A percentile compares a stretch with the other conserved stretches of the same genome.
phyloP scores from a whole-genome alignment of 1,140 invertebrate species.

The Zaprionus nigranus region DNA sequence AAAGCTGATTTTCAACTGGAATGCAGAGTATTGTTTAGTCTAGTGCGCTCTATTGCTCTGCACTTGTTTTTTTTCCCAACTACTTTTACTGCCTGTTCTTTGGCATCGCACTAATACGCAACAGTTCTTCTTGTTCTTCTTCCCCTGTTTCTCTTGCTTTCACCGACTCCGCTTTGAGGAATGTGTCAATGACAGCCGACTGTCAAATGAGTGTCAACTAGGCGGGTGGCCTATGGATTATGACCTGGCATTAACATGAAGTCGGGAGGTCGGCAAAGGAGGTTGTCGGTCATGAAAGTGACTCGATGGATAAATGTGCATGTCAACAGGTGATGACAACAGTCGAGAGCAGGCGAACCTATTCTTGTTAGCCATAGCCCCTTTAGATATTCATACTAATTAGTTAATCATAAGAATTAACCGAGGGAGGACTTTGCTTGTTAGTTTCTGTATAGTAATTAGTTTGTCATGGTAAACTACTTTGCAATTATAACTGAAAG shows the following conservation, averaged over 20 bases:
- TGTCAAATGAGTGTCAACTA: constrained; percentile 58
- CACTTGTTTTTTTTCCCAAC: neutral
- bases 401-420: neutral
- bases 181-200: constrained; percentile 51
- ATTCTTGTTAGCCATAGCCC: neutral
- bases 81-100: constrained; percentile 14
- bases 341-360: neutral
- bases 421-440: neutral
- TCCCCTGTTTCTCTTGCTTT: neutral
- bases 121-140: constrained; percentile 29
- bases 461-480: neutral
- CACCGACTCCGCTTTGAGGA: constrained; percentile 13
- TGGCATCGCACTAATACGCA: constrained; percentile 38
- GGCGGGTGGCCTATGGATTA: constrained; percentile 41
- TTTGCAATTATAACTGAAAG: neutral
- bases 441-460: neutral
- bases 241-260: constrained; percentile 49
- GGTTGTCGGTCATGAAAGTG: constrained; percentile 21
- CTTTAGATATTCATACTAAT: neutral
- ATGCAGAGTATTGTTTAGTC: neutral
- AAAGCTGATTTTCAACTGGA: no score
- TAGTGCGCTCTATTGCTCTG: neutral
- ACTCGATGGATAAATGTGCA: constrained; percentile 34
- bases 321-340: constrained; percentile 37
- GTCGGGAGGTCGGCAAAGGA: neutral